phyloP scores from a whole-genome alignment of 2,888 invertebrate genomes.

The Germaria angustata region DNA sequence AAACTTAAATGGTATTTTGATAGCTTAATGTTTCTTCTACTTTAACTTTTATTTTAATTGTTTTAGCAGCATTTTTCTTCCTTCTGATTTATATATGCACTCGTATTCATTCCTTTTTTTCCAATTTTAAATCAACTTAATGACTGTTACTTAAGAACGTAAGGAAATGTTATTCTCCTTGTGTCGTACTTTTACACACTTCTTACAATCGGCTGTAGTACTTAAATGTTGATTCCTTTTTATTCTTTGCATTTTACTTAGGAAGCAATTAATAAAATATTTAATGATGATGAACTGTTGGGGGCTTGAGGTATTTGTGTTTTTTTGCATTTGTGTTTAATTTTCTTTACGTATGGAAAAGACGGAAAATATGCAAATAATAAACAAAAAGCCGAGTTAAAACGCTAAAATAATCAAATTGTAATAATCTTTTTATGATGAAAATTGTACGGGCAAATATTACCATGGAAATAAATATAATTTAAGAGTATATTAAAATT shows the following conservation, averaged over 20 bases:
- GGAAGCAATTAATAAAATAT: constrained; percentile 64
- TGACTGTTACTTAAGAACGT: constrained; percentile 57
- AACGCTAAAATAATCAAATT: no score
- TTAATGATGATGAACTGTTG: constrained; percentile 60
- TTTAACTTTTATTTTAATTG: constrained; percentile 51
- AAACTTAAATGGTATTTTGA: constrained; percentile 64
- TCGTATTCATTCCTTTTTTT: not conserved
- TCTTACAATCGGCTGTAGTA: constrained; percentile 25
- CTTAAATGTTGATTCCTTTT: constrained; percentile 45
- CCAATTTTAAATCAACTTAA: constrained; percentile 47
- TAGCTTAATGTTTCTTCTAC: constrained; percentile 52
- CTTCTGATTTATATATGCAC: not conserved
- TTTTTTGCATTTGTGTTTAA: not conserved
- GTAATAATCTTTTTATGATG: no score
- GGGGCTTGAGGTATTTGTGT: constrained; percentile 44
- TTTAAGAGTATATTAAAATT: no score
- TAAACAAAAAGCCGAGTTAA: no score
- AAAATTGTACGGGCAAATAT: no score
- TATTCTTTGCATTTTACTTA: not conserved
- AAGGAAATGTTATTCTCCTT: constrained; percentile 37
- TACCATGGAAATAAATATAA: no score
- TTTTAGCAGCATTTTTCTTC: constrained; percentile 38
- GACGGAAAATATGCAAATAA: not conserved
- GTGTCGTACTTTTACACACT: constrained; percentile 8
- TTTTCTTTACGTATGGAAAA: not conserved